Evolutionary conservation across 2,797 vertebrate genomes (phyloP).

Genomic region (Neosilurus mollespiculum): DNA sequence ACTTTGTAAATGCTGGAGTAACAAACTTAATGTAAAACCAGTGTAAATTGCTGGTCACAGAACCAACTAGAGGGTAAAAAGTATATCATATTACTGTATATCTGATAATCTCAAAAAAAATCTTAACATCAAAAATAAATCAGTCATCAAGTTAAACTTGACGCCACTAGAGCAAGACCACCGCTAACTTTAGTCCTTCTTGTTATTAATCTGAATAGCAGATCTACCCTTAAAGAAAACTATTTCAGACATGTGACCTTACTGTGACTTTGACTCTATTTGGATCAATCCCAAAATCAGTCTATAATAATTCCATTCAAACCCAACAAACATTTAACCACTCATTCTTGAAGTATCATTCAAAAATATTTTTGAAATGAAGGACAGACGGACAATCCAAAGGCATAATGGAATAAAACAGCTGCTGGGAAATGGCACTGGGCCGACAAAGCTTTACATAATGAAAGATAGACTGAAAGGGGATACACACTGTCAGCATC

Average conservation of each 20-base stretch:
- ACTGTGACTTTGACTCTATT: neutral
- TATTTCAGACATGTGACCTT: neutral
- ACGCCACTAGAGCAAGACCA: neutral
- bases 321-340: neutral
- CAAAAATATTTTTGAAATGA: neutral
- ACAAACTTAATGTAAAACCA: neutral
- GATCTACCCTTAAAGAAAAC: too few relatives aligned
- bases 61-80: neutral
- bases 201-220: neutral
- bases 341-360: neutral
- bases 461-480: slow-evolving; percentile 4
- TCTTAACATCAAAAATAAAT: neutral
- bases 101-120: neutral
- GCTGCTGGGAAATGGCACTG: neutral
- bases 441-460: neutral
- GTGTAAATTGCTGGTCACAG: neutral
- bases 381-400: neutral
- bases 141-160: neutral
- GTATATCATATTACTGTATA: neutral
- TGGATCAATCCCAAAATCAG: neutral
- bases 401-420: neutral
- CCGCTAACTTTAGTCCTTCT: neutral
- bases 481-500: slow-evolving; percentile 93
- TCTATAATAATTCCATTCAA: neutral
- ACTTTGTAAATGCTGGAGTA: neutral